Conservation (phyloP, 2,113 vertebrate genomes). For the Vulpes ferrilata region DNA sequence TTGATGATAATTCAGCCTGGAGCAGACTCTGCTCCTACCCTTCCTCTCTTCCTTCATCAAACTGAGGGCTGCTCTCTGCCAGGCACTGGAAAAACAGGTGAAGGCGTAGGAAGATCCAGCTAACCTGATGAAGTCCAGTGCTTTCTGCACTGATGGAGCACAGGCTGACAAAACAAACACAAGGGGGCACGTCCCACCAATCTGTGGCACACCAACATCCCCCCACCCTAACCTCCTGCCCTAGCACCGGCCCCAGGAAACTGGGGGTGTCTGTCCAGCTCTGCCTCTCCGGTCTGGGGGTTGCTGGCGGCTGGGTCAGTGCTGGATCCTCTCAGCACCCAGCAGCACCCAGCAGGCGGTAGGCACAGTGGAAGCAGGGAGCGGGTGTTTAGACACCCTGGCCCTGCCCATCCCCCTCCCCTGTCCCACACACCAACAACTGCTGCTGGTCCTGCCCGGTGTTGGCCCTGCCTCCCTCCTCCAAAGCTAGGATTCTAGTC, state of each 20-base stretch:
- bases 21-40: background rate
- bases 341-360: background rate
- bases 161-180: too few species aligned
- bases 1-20: background rate
- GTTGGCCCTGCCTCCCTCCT: background rate
- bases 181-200: background rate
- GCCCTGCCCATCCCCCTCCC: background rate
- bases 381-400: background rate
- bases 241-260: background rate
- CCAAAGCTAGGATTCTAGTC: background rate
- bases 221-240: too few species aligned
- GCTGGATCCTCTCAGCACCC: background rate
- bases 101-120: background rate
- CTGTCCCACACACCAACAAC: background rate
- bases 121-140: background rate
- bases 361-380: background rate
- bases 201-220: rapidly evolving
- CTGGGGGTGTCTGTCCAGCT: background rate
- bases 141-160: background rate
- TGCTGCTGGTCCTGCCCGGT: background rate
- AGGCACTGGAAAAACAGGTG: background rate
- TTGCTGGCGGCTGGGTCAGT: background rate
- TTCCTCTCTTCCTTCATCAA: background rate
- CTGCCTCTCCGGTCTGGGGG: background rate
- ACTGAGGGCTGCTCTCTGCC: background rate